phyloP scores from a whole-genome alignment of 2,888 invertebrate genomes.

The Lochmaea capreae region DNA sequence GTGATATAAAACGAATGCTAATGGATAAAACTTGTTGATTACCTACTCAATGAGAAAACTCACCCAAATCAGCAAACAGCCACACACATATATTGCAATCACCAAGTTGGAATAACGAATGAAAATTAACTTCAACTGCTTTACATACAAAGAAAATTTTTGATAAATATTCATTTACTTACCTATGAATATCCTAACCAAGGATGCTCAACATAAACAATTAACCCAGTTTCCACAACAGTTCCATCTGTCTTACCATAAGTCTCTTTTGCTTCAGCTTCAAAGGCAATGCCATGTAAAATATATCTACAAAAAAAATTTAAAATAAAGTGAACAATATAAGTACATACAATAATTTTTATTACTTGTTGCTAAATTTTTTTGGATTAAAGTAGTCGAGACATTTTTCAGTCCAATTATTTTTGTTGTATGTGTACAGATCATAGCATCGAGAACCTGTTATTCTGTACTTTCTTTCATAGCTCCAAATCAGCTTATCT shows the following conservation, averaged over 20 bases:
- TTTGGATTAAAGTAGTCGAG: neutral
- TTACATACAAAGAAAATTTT: no score
- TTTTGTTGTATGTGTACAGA: neutral
- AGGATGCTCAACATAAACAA: slow-evolving; percentile 9
- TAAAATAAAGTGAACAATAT: neutral
- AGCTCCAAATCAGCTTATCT: neutral
- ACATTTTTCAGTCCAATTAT: slow-evolving; percentile 1
- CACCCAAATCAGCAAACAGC: no score
- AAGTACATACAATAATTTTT: neutral
- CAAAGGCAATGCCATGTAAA: neutral
- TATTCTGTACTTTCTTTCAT: slow-evolving; percentile 4
- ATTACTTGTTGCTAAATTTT: neutral
- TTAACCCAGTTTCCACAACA: slow-evolving; percentile 4
- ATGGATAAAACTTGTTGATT: no score
- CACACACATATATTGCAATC: no score
- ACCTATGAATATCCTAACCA: slow-evolving; percentile 27
- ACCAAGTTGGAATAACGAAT: no score
- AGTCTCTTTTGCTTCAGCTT: neutral
- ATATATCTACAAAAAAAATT: neutral
- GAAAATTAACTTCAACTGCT: no score
- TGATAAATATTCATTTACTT: no score
- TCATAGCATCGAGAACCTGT: neutral
- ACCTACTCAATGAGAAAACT: no score
- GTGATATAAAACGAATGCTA: no score
- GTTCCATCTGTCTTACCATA: slow-evolving; percentile 1